Percentiles rank a stretch among this genome's conserved stretches.
These are phyloP conservation scores for Macaria liturata DNA, from an alignment of 2,888 invertebrate genomes.

Conservation along the genomic window DNA sequence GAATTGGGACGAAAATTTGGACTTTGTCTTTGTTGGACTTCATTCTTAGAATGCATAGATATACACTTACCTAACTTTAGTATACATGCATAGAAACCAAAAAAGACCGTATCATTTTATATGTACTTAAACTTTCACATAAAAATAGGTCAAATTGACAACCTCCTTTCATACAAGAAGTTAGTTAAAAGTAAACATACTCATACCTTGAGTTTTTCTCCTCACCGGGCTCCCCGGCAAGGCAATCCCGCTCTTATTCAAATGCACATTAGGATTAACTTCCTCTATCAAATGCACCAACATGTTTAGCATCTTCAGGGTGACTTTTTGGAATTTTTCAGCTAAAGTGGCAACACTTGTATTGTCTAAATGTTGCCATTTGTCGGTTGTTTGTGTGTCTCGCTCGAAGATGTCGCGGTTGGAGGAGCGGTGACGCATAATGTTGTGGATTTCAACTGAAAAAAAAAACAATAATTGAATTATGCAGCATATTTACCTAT, in stretches of 20 bases:
- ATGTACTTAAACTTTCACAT: too few relatives aligned
- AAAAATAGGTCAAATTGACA: too few relatives aligned
- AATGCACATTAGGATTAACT: conserved; percentile 77
- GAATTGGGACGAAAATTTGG: too few relatives aligned
- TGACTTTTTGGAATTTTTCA: conserved; percentile 86
- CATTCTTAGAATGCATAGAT: too few relatives aligned
- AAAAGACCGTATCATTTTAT: too few relatives aligned
- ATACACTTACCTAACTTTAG: too few relatives aligned
- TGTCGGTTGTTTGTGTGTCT: conserved; percentile 60
- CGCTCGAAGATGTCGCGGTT: conserved; percentile 71
- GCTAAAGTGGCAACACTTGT: conserved; percentile 76
- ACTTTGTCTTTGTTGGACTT: too few relatives aligned
- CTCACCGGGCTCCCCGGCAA: conserved; percentile 83
- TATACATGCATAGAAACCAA: too few relatives aligned
- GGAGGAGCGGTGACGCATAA: conserved; percentile 63
- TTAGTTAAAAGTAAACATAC: neutral
- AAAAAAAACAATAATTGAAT: conserved; percentile 22
- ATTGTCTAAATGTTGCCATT: conserved; percentile 70
- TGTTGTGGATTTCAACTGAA: conserved; percentile 74
- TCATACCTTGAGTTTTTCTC: conserved; percentile 70
- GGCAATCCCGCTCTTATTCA: conserved; percentile 75
- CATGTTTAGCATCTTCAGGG: conserved; percentile 88
- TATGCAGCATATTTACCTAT: neutral
- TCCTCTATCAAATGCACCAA: conserved; percentile 91
- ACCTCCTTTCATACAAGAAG: too few relatives aligned